Evolutionary conservation across 2,888 invertebrate species (phyloP).

Genomic region (Bedellia somnulentella): DNA sequence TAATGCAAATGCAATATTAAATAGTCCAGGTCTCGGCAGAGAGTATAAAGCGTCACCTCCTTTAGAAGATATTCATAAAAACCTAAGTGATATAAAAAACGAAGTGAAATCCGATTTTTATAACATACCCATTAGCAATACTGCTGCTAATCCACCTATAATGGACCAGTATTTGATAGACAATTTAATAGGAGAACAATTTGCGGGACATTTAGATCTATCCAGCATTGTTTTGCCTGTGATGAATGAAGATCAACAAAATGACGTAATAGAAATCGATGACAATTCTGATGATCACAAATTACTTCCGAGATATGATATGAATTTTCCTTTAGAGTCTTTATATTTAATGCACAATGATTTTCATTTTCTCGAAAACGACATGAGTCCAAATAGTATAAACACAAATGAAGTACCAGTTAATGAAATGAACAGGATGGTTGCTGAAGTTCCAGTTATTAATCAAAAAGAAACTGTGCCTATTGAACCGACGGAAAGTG

Average conservation of each 20-base stretch:
- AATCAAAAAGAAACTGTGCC: constrained; percentile 31
- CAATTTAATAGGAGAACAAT: constrained; percentile 44
- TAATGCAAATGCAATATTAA: constrained; percentile 31
- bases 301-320: constrained; percentile 38
- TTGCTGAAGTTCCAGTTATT: constrained; percentile 32
- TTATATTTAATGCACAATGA: constrained; percentile 47
- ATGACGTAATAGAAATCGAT: constrained; percentile 49
- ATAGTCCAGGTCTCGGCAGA: constrained; percentile 25
- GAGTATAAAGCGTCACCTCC: constrained; percentile 52
- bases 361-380: constrained; percentile 45
- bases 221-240: constrained; percentile 32
- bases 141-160: constrained; percentile 27
- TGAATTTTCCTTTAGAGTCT: constrained; percentile 43
- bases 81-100: constrained; percentile 46
- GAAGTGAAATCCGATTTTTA: constrained; percentile 50
- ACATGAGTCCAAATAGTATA: constrained; percentile 24
- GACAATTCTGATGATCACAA: constrained; percentile 52
- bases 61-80: constrained; percentile 45
- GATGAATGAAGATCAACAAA: constrained; percentile 29
- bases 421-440: constrained; percentile 34
- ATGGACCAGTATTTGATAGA: constrained; percentile 47
- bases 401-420: constrained; percentile 21
- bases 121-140: constrained; percentile 28
- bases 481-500: constrained; percentile 17
- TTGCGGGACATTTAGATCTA: constrained; percentile 34